These are phyloP conservation scores for Petrocephalus zakoni DNA, from an alignment of 2,113 vertebrate species.

Conservation along the genomic window DNA sequence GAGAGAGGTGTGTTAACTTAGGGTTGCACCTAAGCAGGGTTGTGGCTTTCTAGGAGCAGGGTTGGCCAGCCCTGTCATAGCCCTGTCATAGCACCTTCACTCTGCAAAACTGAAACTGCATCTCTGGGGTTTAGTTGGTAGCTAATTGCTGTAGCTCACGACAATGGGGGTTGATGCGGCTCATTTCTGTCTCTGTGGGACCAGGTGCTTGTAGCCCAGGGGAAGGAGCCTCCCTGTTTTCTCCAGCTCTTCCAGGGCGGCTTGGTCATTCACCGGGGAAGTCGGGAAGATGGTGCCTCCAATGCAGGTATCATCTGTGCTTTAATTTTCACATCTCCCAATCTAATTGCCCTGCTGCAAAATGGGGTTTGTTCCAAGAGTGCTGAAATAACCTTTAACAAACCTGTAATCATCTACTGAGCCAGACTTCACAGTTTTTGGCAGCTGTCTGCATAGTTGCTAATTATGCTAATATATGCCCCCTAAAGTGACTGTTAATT, in stretches of 20 bases:
- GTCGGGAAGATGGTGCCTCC: constrained; percentile 48
- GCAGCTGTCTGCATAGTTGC: neutral
- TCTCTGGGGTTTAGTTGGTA: neutral
- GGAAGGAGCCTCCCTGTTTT: constrained; percentile 70
- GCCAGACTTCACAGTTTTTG: neutral
- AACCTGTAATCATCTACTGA: neutral
- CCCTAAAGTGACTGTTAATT: neutral
- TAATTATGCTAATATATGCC: neutral
- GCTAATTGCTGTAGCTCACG: neutral
- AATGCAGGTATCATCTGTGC: constrained; percentile 44
- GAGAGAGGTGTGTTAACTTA: too few relatives aligned
- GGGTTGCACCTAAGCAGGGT: too few relatives aligned
- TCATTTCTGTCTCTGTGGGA: neutral
- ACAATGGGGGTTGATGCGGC: neutral
- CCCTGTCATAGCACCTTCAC: neutral
- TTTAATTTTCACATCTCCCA: neutral
- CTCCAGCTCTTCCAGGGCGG: constrained; percentile 70
- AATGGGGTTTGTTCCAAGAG: neutral
- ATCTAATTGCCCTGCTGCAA: neutral
- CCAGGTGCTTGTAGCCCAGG: constrained; percentile 64
- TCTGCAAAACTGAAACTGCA: neutral
- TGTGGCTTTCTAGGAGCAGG: too few relatives aligned
- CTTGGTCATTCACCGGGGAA: constrained; percentile 62
- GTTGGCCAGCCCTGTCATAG: too few relatives aligned
- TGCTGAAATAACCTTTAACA: neutral